Conservation (phyloP, 2,888 invertebrate genomes). For the Nomada ruficornis region DNA sequence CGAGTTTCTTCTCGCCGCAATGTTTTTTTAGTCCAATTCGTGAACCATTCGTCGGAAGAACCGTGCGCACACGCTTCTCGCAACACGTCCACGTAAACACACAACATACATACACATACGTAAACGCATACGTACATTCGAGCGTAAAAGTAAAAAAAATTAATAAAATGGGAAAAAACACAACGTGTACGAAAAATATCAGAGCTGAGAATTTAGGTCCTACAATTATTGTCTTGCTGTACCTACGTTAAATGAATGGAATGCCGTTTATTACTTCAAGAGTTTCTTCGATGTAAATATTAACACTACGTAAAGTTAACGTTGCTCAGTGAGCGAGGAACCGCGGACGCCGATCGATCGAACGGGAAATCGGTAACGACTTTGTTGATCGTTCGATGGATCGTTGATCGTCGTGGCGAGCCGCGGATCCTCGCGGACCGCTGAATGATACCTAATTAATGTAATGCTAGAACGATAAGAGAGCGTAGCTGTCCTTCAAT, state of each 20-base stretch:
- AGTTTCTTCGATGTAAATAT: conserved; percentile 83
- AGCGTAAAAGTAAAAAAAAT: conserved; percentile 10
- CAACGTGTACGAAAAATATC: conserved; percentile 32
- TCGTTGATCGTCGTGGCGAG: background rate
- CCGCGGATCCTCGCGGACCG: conserved; percentile 63
- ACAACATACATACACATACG: background rate
- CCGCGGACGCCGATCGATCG: conserved; percentile 37
- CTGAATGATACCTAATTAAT: conserved; percentile 81
- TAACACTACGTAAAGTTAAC: conserved; percentile 80
- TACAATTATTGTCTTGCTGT: conserved; percentile 74
- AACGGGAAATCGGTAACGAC: background rate
- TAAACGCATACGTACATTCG: conserved; percentile 2
- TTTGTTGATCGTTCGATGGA: conserved; percentile 15
- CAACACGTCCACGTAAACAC: background rate
- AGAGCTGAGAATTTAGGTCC: conserved; percentile 60
- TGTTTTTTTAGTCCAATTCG: conserved; percentile 24
- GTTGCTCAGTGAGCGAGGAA: conserved; percentile 68
- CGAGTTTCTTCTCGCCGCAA: conserved; percentile 13
- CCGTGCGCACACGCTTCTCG: conserved; percentile 20
- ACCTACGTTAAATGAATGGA: conserved; percentile 73
- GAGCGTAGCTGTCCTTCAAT: conserved; percentile 83
- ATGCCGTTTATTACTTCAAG: conserved; percentile 79
- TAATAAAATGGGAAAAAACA: background rate
- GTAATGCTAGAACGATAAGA: conserved; percentile 80
- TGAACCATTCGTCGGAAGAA: conserved; percentile 45